phyloP scores from a whole-genome alignment of 2,113 vertebrate species.

The Nannobrachium achirus region DNA sequence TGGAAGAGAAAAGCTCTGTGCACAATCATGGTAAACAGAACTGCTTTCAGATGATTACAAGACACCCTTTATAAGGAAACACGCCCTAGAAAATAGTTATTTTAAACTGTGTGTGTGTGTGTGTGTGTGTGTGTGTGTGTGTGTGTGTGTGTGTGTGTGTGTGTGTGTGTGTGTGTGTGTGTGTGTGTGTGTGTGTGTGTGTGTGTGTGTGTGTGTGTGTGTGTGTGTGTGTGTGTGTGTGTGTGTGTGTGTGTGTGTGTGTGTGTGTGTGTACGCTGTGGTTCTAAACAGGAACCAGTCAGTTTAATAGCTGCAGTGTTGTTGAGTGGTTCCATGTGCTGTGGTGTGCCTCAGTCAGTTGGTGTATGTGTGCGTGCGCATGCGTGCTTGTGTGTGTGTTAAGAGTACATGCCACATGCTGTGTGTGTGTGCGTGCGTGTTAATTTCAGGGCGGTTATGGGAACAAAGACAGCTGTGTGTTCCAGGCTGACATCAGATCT shows the following conservation, averaged over 20 bases:
- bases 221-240: conserved; percentile 21
- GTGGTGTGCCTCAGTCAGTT: too few species aligned
- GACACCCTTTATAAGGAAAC: neutral
- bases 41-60: neutral
- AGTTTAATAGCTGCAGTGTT: neutral
- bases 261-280: neutral
- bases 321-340: conserved; percentile 1
- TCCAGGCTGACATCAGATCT: too few species aligned
- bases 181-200: neutral
- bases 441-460: conserved; percentile 11
- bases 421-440: neutral
- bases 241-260: conserved; percentile 4
- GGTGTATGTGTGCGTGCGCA: neutral
- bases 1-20: too few species aligned
- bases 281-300: neutral
- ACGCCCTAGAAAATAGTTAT: conserved; percentile 2
- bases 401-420: neutral
- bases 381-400: conserved; percentile 10
- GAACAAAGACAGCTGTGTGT: conserved; percentile 38
- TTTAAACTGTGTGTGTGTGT: conserved; percentile 1
- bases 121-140: neutral
- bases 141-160: neutral
- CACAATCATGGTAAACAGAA: too few species aligned
- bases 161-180: neutral
- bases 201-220: neutral